phyloP scores from a whole-genome alignment of 2,888 invertebrate genomes.

The Acanthosepion esculentum region DNA sequence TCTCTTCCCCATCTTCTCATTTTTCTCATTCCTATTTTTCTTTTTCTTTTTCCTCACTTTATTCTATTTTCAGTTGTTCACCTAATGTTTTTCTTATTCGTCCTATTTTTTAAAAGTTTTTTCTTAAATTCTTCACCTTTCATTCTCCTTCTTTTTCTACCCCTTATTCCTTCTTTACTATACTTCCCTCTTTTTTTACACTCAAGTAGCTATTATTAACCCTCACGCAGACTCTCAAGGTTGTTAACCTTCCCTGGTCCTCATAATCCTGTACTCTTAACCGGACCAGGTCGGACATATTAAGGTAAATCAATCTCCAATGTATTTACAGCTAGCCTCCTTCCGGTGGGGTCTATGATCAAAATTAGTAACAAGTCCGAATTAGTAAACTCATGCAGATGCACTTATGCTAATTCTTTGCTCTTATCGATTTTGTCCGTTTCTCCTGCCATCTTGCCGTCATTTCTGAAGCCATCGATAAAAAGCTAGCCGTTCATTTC shows the following conservation, averaged over 20 bases:
- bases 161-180: no score
- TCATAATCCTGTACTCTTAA: background rate
- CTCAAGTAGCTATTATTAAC: background rate
- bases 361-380: conserved; percentile 33
- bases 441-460: background rate
- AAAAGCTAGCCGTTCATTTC: conserved; percentile 6
- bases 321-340: background rate
- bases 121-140: background rate
- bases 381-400: background rate
- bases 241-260: no score
- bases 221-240: background rate
- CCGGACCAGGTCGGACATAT: background rate
- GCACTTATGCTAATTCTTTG: background rate
- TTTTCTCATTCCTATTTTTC: background rate
- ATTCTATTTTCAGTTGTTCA: background rate
- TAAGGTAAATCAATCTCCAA: background rate
- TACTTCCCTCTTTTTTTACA: background rate
- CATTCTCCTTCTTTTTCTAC: background rate
- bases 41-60: background rate
- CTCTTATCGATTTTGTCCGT: background rate
- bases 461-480: background rate
- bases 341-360: background rate
- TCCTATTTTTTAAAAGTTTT: background rate
- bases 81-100: background rate
- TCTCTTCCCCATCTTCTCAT: background rate